These are phyloP conservation scores for Blennius ocellaris DNA, from an alignment of 2,113 vertebrate species.

Conservation along the genomic window DNA sequence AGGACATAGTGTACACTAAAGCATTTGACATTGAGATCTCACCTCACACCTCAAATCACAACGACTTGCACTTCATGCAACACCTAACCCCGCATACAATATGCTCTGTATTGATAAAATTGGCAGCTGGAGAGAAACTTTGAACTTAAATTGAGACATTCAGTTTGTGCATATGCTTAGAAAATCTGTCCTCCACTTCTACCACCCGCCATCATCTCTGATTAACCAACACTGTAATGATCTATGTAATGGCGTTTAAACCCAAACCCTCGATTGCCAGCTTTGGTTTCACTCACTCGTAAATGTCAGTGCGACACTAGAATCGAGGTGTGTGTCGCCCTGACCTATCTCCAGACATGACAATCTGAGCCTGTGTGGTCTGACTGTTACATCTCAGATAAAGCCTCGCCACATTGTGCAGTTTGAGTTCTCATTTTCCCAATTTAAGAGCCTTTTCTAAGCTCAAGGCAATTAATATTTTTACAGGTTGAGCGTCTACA, in stretches of 20 bases:
- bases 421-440: too few relatives aligned
- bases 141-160: slow-evolving; percentile 36
- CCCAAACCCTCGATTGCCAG: not conserved
- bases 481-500: too few relatives aligned
- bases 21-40: slow-evolving; percentile 11
- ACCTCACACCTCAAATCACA: slow-evolving; percentile 14
- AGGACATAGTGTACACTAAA: slow-evolving; percentile 22
- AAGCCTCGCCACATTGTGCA: not conserved
- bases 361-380: not conserved
- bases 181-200: slow-evolving; percentile 10
- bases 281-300: slow-evolving; percentile 20
- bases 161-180: slow-evolving; percentile 28
- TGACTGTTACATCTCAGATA: not conserved
- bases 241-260: slow-evolving; percentile 5
- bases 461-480: too few relatives aligned
- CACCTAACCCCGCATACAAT: not conserved
- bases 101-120: slow-evolving; percentile 29
- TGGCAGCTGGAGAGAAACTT: slow-evolving; percentile 6
- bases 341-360: not conserved
- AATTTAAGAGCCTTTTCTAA: too few relatives aligned
- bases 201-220: not conserved
- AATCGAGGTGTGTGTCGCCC: not conserved
- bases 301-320: slow-evolving; percentile 24
- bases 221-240: not conserved
- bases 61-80: slow-evolving; percentile 44